Evolutionary conservation across 1,140 invertebrate species (phyloP).

Genomic region (Plodia interpunctella): DNA sequence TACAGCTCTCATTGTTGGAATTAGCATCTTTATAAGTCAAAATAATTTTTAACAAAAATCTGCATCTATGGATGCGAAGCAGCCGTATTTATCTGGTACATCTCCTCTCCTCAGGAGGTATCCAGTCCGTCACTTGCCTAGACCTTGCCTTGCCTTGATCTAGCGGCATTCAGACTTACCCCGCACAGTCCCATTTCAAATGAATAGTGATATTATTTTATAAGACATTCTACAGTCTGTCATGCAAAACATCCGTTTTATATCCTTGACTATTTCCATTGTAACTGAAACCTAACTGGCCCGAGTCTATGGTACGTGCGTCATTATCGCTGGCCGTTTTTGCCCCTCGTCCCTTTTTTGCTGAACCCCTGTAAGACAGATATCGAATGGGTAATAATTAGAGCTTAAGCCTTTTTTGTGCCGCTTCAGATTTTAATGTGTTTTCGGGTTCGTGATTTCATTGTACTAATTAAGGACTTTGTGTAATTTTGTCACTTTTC

Average conservation of each 20-base stretch:
- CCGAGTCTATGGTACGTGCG: conserved; percentile 35
- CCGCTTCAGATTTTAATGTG: conserved; percentile 21
- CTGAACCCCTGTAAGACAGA: conserved; percentile 44
- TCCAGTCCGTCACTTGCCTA: too few relatives aligned
- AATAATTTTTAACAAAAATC: too few relatives aligned
- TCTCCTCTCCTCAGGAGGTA: too few relatives aligned
- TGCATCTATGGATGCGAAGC: too few relatives aligned
- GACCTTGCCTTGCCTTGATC: too few relatives aligned
- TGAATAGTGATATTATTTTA: too few relatives aligned
- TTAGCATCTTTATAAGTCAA: too few relatives aligned
- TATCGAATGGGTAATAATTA: conserved; percentile 53
- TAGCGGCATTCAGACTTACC: too few relatives aligned
- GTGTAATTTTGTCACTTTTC: not conserved
- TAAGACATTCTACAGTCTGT: too few relatives aligned
- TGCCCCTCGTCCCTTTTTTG: conserved; percentile 40
- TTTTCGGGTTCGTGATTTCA: conserved; percentile 13
- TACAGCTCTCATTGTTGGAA: too few relatives aligned
- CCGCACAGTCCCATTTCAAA: too few relatives aligned
- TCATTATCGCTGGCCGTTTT: conserved; percentile 44
- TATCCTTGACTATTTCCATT: conserved; percentile 36
- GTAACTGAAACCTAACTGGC: conserved; percentile 39
- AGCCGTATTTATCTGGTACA: too few relatives aligned
- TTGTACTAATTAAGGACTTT: not conserved
- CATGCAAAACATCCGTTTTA: conserved; percentile 45
- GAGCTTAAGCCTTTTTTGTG: conserved; percentile 38